phyloP scores from a whole-genome alignment of 2,888 invertebrate species.

The Hipparchia semele region DNA sequence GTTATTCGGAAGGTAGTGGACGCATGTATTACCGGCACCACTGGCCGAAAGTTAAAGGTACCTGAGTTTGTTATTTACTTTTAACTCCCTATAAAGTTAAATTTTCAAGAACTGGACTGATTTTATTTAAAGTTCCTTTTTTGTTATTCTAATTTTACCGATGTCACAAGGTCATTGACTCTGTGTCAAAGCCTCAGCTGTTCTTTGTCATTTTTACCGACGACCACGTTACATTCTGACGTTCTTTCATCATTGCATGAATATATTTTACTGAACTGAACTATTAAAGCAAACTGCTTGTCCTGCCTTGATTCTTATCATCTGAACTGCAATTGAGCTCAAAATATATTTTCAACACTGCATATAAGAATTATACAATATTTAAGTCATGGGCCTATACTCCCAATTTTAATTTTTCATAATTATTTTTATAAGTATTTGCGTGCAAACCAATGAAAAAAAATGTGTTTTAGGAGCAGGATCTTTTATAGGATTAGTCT shows the following conservation, averaged over 20 bases:
- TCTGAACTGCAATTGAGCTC: too few relatives aligned
- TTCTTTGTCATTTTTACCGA: slow-evolving; percentile 42
- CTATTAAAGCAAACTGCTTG: neutral
- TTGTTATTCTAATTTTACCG: slow-evolving; percentile 26
- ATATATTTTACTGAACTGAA: neutral
- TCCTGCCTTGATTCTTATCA: neutral
- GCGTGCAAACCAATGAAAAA: too few relatives aligned
- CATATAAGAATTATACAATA: too few relatives aligned
- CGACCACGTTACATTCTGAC: neutral
- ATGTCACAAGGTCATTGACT: slow-evolving; percentile 48
- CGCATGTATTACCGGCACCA: slow-evolving; percentile 91
- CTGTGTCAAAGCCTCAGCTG: slow-evolving; percentile 44
- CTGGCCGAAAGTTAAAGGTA: slow-evolving; percentile 95
- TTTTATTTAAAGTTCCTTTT: neutral
- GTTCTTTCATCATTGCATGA: neutral
- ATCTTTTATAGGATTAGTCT: too few relatives aligned
- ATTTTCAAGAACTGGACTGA: neutral
- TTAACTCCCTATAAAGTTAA: neutral
- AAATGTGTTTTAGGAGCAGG: too few relatives aligned
- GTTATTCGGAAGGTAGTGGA: slow-evolving; percentile 79
- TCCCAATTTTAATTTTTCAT: too few relatives aligned
- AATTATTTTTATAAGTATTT: too few relatives aligned
- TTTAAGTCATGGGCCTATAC: too few relatives aligned
- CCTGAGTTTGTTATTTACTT: slow-evolving; percentile 26
- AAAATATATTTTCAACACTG: too few relatives aligned